These are phyloP conservation scores for Podarcis siculus DNA, from an alignment of 2,797 vertebrate genomes.

Conservation along the genomic window DNA sequence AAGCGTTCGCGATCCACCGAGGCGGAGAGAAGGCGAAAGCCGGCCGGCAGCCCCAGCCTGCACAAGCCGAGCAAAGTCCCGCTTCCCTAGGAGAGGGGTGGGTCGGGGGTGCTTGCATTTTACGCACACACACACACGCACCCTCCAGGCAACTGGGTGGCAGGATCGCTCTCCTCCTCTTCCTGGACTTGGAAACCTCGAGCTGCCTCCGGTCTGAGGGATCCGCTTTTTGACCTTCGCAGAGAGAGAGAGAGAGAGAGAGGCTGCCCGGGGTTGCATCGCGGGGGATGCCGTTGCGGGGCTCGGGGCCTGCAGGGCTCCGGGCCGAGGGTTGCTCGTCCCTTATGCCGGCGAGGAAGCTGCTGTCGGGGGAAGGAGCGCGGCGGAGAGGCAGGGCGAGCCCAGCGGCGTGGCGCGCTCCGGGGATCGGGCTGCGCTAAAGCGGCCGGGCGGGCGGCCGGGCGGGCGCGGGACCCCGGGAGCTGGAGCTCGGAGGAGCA, in stretches of 20 bases:
- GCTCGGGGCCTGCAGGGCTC: slow-evolving; percentile 13
- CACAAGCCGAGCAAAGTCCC: not conserved
- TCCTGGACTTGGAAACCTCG: not conserved
- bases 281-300: not conserved
- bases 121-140: no score
- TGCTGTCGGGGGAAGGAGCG: not conserved
- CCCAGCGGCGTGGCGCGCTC: not conserved
- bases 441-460: not conserved
- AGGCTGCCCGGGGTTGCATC: not conserved
- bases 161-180: not conserved
- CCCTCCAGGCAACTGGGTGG: not conserved
- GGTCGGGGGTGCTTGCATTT: not conserved
- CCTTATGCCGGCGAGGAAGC: not conserved
- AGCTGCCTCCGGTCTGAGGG: not conserved
- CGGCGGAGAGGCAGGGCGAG: not conserved
- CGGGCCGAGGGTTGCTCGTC: slow-evolving; percentile 5
- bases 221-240: not conserved
- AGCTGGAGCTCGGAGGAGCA: not conserved
- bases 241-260: not conserved
- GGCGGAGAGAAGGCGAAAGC: no score
- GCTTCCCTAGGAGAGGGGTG: not conserved
- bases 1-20: not conserved
- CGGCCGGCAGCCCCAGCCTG: not conserved
- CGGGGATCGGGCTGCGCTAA: not conserved
- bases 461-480: not conserved